Percentiles rank a stretch among this genome's conserved stretches.
These are phyloP conservation scores for Mamestra configurata DNA, from an alignment of 1,140 invertebrate species.

Conservation along the genomic window DNA sequence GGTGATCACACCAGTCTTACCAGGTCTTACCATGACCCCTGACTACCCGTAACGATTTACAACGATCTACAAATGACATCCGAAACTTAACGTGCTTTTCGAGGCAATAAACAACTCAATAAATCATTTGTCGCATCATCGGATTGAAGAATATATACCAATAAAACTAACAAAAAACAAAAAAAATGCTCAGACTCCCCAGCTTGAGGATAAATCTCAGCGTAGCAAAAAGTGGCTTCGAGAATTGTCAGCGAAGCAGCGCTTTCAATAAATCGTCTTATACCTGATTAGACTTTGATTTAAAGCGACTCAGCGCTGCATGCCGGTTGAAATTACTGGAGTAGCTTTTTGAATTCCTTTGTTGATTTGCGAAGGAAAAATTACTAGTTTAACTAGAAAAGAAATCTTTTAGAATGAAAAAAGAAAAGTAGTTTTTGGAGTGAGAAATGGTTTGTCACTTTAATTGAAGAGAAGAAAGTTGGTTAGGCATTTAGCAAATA, in stretches of 20 bases:
- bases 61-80: too few species aligned
- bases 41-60: too few species aligned
- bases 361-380: background rate
- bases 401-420: background rate
- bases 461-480: too few species aligned
- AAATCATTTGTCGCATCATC: too few species aligned
- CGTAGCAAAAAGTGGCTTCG: slow-evolving; percentile 1
- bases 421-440: background rate
- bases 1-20: too few species aligned
- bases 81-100: too few species aligned
- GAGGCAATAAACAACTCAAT: too few species aligned
- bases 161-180: too few species aligned
- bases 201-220: slow-evolving; percentile 11
- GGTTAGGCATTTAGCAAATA: too few species aligned
- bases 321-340: slow-evolving; percentile 17
- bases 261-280: slow-evolving; percentile 33
- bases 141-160: too few species aligned
- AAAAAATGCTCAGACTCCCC: background rate
- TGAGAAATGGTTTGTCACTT: too few species aligned
- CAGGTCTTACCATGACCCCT: too few species aligned
- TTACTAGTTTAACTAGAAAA: slow-evolving; percentile 18
- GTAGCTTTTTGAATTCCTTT: slow-evolving; percentile 39
- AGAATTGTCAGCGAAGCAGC: slow-evolving; percentile 14
- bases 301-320: slow-evolving; percentile 41
- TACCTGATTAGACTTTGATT: slow-evolving; percentile 42